Conservation (phyloP, 1,140 invertebrate genomes). For the Leptinotarsa lineolata region DNA sequence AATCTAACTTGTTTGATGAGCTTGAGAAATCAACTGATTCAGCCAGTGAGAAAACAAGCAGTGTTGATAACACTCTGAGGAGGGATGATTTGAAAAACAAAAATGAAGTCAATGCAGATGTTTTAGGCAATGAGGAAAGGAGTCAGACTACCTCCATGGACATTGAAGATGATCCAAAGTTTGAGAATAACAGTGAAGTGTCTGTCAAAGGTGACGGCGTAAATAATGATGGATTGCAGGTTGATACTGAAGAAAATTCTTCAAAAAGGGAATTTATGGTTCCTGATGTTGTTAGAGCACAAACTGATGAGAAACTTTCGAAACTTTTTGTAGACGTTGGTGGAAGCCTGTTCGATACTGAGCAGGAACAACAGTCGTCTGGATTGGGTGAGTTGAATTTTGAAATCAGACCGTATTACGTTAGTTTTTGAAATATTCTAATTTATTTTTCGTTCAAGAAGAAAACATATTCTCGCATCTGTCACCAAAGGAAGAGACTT, state of each 20-base stretch:
- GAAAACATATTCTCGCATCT: no score
- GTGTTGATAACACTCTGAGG: neutral
- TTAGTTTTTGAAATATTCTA: no score
- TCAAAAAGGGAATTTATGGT: neutral
- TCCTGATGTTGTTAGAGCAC: neutral
- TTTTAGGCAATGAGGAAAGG: neutral
- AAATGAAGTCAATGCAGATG: neutral
- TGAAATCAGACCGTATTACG: neutral
- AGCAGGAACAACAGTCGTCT: neutral
- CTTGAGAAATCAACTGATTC: constrained; percentile 15
- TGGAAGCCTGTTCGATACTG: constrained; percentile 9
- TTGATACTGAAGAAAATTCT: neutral
- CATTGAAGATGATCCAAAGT: neutral
- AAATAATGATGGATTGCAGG: neutral
- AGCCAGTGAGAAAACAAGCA: constrained; percentile 7
- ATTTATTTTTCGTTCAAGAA: no score
- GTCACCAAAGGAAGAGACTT: no score
- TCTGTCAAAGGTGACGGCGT: neutral
- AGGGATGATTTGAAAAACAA: neutral
- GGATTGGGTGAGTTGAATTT: neutral
- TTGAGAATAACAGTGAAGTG: neutral
- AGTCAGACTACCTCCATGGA: neutral
- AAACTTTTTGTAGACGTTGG: constrained; percentile 1
- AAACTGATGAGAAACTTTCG: neutral
- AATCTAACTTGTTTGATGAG: constrained; percentile 35